Conservation (phyloP, 2,113 vertebrate species). For the Nematolebias whitei region DNA sequence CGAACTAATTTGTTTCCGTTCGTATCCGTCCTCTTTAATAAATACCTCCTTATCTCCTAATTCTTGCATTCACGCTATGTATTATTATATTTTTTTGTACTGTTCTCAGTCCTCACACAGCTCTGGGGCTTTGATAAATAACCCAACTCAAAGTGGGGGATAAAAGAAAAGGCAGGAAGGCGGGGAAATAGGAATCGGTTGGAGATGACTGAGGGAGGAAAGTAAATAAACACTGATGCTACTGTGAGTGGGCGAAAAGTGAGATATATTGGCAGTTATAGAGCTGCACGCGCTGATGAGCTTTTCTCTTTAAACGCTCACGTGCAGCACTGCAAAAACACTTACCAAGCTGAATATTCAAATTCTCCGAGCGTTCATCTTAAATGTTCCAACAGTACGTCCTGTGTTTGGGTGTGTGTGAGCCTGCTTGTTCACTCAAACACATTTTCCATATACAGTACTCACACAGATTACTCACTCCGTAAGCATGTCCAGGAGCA, state of each 20-base stretch:
- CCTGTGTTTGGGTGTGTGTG: neutral
- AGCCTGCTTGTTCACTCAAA: conserved; percentile 20
- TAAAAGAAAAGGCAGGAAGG: neutral
- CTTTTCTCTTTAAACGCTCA: conserved; percentile 17
- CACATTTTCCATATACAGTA: conserved; percentile 31
- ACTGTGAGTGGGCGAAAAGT: conserved; percentile 50
- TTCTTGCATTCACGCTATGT: conserved; percentile 12
- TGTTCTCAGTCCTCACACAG: conserved; percentile 13
- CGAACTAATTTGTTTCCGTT: conserved; percentile 3
- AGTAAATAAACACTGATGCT: conserved; percentile 59
- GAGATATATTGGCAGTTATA: conserved; percentile 34
- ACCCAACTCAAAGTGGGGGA: conserved; percentile 12
- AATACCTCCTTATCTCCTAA: conserved; percentile 12
- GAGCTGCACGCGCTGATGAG: conserved; percentile 13
- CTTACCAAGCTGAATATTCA: neutral
- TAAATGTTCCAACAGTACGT: neutral
- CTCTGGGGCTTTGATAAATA: conserved; percentile 23
- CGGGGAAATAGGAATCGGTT: conserved; percentile 6
- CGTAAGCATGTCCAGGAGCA: conserved; percentile 15
- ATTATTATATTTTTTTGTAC: neutral
- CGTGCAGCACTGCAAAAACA: neutral
- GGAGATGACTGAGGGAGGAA: conserved; percentile 32
- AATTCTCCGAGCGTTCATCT: neutral
- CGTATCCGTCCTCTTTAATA: neutral
- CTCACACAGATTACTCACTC: conserved; percentile 33